Base-by-base conservation (phyloP, 1,140 invertebrate species). In the Araneus ventricosus region DNA sequence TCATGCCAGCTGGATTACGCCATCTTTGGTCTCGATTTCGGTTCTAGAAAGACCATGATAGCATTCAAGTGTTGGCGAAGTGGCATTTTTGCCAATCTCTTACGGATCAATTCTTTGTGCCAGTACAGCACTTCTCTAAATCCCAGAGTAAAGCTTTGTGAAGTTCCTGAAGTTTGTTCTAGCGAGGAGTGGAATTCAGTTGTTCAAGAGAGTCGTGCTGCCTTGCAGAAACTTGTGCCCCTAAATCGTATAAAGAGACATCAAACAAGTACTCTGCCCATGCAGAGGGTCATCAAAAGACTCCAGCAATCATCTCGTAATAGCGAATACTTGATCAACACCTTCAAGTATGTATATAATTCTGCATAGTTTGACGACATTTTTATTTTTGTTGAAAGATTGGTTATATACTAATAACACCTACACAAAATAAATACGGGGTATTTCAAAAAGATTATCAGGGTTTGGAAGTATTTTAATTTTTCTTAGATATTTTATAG, bases 271-370 rank as follows among this genome's bases (percentile, higher is more conserved):
- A 7, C 24, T 10, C 4, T 63, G 3, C 57, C 89, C 5, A 24
- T 67, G 4, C 52, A 91, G 14, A 63, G 22, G 22, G 89, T 63
- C 5, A 61, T 84, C 6, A 61, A 57, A 59, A 82, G 79, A 63
- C 24, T 91, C 24, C 52, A 84, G 20, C 24, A 91, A 45, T 59
- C 59, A 10, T 59, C 80, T 17, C 87, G 5, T 24, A 41, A 75
- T 22, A 82, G 41, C 24, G 61, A 41, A 20, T 75, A 91, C 41
- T 84, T 91, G 34, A 52, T 63, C 5, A 45, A 84, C 20, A 84
- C 89, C 17, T 91, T 91, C 39, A 91, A 30, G 89, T 91, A n/a
- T 37, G 89, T 91, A 63, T 4, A 91, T 1, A 27, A n/a, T n/a
- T n/a, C n/a, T n/a, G n/a, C n/a, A n/a, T n/a, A n/a, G n/a, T n/a